Evolutionary conservation across 2,888 invertebrate genomes (phyloP).

Genomic region (Seira ritae): DNA sequence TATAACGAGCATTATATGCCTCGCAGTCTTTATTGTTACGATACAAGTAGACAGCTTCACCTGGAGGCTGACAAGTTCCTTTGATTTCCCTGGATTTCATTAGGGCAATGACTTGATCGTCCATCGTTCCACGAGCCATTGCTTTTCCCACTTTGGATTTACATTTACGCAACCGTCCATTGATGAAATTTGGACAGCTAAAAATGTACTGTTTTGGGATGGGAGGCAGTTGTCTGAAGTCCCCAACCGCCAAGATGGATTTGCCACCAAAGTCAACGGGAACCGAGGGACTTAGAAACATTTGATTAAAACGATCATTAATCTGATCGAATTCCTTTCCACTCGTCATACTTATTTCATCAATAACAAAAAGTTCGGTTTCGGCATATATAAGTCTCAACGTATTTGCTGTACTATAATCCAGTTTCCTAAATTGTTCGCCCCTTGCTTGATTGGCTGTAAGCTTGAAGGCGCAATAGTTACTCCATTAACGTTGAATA

Average conservation of each 20-base stretch:
- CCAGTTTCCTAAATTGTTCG: neutral
- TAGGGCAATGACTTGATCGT: constrained; percentile 20
- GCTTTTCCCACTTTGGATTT: constrained; percentile 54
- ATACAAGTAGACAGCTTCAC: constrained; percentile 13
- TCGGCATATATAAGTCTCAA: constrained; percentile 1
- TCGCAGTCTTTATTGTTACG: constrained; percentile 30
- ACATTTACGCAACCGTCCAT: too few relatives aligned
- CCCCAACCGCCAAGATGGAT: constrained; percentile 51
- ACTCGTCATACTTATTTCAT: constrained; percentile 46
- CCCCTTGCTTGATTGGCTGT: constrained; percentile 27
- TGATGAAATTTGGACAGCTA: too few relatives aligned
- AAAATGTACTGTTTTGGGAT: too few relatives aligned
- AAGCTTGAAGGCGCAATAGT: constrained; percentile 66
- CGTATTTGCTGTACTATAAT: neutral
- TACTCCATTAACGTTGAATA: too few relatives aligned
- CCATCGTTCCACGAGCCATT: constrained; percentile 50
- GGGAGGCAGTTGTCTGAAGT: constrained; percentile 57
- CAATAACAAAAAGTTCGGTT: constrained; percentile 39
- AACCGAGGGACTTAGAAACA: neutral
- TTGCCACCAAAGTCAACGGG: constrained; percentile 35
- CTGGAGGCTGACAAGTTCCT: constrained; percentile 24
- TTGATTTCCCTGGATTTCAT: constrained; percentile 24
- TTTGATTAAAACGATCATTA: constrained; percentile 26
- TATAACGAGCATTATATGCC: neutral
- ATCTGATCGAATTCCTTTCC: constrained; percentile 31